Base-by-base conservation (phyloP, 2,888 invertebrate genomes). In the Mellilla xanthometata region DNA sequence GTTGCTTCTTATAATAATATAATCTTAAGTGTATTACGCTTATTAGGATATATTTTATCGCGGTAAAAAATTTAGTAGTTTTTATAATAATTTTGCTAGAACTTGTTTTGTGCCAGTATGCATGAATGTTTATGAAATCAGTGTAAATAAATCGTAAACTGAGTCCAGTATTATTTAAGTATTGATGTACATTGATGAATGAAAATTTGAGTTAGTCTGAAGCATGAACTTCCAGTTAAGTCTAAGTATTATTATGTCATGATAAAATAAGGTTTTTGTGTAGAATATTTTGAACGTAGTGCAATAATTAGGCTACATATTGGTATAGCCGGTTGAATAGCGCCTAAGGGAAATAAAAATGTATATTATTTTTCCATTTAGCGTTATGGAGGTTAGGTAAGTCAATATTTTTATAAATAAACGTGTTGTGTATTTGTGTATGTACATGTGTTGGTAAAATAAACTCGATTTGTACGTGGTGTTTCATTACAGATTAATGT, bases 391-490 rank as follows among this genome's bases (percentile, higher is more conserved):
- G 32, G 32, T 61, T 62, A 68, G 52, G 52, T 67, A 68, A 66
- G 64, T 62, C 63, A 59, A 62, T 67, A 75, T 77, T 81, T 82
- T 85, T 85, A 82, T 85, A 83, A 79, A 81, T 84, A 82, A 76
- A 75, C 54, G 65, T 78, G 72, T 77, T 76, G 78, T 80, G 76
- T 68, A 76, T 74, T 77, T 77, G 78, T 80, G 76, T 68, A 76
- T 74, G 74, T 82, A 79, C 58, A 60, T 59, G 55, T 65, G 59
- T 68, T 70, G 64, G 68, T 60, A 56, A 64, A 68, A 68, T 69
- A 65, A 69, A 71, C 65, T 62, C 56, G 30, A 28, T 39, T 45
- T 45, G 19, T 31, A 36, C 5, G 12, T 12, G 24, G 2, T 26
- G 12, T 34, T 39, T 39, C 12, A 38, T 24, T n/a, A n/a, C n/a